Percentiles rank a stretch among this genome's conserved stretches.
phyloP scores from a whole-genome alignment of 2,113 vertebrate genomes.

The Octodon degus region DNA sequence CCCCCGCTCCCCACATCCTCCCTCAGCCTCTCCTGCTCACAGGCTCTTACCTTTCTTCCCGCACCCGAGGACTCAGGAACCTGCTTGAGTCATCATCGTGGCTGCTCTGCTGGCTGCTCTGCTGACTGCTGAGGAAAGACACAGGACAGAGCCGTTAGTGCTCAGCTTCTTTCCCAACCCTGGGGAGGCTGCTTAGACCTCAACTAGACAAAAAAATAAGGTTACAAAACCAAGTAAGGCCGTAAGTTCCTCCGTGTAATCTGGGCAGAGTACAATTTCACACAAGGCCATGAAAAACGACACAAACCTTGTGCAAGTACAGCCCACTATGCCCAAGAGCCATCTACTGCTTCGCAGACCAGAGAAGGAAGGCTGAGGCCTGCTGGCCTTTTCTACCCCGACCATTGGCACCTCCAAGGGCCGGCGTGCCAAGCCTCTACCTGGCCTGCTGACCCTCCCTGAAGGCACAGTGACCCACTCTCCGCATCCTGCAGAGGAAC shows the following conservation, averaged over 20 bases:
- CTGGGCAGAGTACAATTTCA: neutral
- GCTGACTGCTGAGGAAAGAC: constrained; percentile 88
- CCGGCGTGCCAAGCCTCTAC: neutral
- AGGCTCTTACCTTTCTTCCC: constrained; percentile 88
- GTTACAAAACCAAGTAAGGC: constrained; percentile 39
- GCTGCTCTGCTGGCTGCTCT: constrained; percentile 95
- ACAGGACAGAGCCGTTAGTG: constrained; percentile 66
- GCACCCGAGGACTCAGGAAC: constrained; percentile 91
- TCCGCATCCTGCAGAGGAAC: neutral
- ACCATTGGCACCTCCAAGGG: accelerated
- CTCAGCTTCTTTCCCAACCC: constrained; percentile 53
- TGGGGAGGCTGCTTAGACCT: neutral
- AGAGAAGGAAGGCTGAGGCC: too few relatives aligned
- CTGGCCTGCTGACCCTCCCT: neutral
- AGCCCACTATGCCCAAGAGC: neutral
- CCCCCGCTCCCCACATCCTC: accelerated
- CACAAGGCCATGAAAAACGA: neutral
- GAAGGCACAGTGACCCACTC: neutral
- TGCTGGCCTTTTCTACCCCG: neutral
- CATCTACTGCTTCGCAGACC: too few relatives aligned
- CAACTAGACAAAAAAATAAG: neutral
- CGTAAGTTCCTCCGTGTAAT: neutral
- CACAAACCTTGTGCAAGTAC: neutral
- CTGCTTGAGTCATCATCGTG: constrained; percentile 92
- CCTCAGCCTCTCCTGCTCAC: accelerated